Conservation (phyloP, 2,888 invertebrate species). For the Drosophila formosana region DNA sequence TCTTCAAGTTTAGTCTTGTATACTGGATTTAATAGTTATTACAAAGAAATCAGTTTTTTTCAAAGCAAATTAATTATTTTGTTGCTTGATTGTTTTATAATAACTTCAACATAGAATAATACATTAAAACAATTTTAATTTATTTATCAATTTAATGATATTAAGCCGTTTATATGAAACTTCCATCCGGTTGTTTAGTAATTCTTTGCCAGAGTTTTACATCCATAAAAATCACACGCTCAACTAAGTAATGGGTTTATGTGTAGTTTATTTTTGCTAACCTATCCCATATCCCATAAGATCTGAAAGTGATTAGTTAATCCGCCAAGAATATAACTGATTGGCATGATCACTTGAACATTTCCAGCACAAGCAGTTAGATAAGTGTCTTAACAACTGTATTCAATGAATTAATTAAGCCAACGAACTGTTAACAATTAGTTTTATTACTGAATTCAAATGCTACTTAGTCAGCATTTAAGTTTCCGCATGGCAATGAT, state of each 20-base stretch:
- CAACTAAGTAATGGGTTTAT: no score
- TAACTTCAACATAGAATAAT: no score
- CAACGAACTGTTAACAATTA: conserved; percentile 5
- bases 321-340: neutral
- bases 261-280: no score
- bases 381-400: neutral
- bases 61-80: no score
- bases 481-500: conserved; percentile 32
- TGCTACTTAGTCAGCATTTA: conserved; percentile 37
- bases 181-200: conserved; percentile 1
- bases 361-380: neutral
- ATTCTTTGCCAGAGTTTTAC: neutral
- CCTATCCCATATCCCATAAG: no score
- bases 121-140: no score
- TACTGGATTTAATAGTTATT: no score
- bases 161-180: neutral
- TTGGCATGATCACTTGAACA: neutral
- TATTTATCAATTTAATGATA: neutral
- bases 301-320: no score
- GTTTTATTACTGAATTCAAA: conserved; percentile 10
- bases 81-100: no score
- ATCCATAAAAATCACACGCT: neutral
- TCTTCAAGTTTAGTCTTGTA: no score
- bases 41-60: no score
- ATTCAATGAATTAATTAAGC: conserved; percentile 6